Evolutionary conservation across 2,113 vertebrate genomes (phyloP), one percentile per base, ranked within the genome.

Genomic region (Etheostoma spectabile): DNA sequence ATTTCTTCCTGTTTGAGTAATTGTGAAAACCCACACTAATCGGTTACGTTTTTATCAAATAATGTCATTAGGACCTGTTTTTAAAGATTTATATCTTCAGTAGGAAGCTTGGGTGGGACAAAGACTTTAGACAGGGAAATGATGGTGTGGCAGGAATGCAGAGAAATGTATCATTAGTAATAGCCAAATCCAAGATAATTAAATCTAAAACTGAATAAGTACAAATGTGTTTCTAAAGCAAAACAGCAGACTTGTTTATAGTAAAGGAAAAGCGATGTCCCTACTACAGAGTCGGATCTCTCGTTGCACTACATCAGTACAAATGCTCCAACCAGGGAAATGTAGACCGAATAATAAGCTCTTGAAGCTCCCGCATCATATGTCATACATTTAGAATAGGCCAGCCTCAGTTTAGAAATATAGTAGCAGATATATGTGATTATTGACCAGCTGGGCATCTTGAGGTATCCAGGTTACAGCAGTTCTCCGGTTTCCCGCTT

Each of bases 401-500:
- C 45, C 53, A 33, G 61, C 33, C 4, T 12, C 24, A 5, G 46
- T 24, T 62, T 1, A 30, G 16, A 49, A 53, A 48, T 27, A 56
- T 15, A 51, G 16, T 0, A 8, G 6, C 0, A 8, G 24, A 71
- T 27, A 56, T 59, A 70, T 65, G 6, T 51, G 42, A 62, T 45
- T 72, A 77, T 30, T 16, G 15, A 66, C 2, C 52, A 46, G 13
- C 57, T 64, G 49, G 35, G 24, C 62, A 18, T 52, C 57, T 55
- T 24, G 15, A n/a, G 48, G 66, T 75, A 33, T 77, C 16, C 52
- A 45, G 15, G 55, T 64, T 59, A 67, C 56, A 68, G 64, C 15
- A 45, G 16, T 4, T 74, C 52, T 70, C 59, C 18, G 2, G 61
- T 79, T 79, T 68, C 76, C 56, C 59, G 55, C 27, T 75, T 72